Evolutionary conservation across 2,113 vertebrate species (phyloP).

Genomic region (Todiramphus saurophagus): DNA sequence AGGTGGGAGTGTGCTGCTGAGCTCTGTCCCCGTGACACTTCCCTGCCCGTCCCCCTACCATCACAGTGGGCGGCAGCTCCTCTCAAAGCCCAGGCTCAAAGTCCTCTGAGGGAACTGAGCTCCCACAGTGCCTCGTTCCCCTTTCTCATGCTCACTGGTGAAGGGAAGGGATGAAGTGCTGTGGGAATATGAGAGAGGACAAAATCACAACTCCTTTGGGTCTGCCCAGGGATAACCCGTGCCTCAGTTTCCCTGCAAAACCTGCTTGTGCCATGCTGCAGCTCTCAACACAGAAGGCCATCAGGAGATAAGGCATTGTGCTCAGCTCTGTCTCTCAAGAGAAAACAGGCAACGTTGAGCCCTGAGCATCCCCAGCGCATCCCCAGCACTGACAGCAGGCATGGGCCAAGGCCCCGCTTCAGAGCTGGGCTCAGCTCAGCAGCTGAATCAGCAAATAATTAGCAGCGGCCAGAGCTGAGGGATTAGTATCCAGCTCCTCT

Average conservation of each 20-base stretch:
- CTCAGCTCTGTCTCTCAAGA: neutral
- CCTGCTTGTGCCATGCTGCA: fast-evolving
- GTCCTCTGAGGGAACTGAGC: fast-evolving
- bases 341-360: fast-evolving
- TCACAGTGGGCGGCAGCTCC: fast-evolving
- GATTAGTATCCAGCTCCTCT: conserved; percentile 42
- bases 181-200: neutral
- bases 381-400: neutral
- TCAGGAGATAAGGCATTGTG: fast-evolving
- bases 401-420: neutral
- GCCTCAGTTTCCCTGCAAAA: neutral
- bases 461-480: neutral
- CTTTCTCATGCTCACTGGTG: fast-evolving
- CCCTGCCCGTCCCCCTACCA: neutral
- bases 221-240: neutral
- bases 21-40: fast-evolving
- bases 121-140: fast-evolving
- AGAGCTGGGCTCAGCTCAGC: neutral
- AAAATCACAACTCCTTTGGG: fast-evolving
- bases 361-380: neutral
- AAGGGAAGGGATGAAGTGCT: neutral
- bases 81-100: fast-evolving
- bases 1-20: fast-evolving
- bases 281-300: neutral
- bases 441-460: conserved; percentile 63